phyloP scores from a whole-genome alignment of 2,797 vertebrate species.

The Enteromius thamalakanensis region DNA sequence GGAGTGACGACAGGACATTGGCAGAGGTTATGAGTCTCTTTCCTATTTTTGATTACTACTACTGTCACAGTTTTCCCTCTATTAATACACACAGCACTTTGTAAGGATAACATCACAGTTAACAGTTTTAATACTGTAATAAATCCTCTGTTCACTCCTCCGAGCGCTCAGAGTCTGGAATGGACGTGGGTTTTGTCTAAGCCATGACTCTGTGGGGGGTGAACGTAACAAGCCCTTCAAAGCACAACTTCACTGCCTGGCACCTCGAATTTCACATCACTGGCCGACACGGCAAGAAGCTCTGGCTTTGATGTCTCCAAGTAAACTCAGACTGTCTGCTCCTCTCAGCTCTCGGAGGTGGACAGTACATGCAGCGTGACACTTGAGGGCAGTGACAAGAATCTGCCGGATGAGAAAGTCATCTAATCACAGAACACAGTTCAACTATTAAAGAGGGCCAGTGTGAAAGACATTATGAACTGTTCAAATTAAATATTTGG shows the following conservation, averaged over 20 bases:
- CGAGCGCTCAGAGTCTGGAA: neutral
- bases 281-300: neutral
- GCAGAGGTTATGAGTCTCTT: neutral
- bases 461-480: neutral
- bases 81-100: neutral
- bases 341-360: neutral
- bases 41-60: neutral
- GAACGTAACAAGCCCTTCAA: constrained; percentile 52
- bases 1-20: neutral
- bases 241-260: constrained; percentile 36
- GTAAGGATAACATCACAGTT: neutral
- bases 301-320: constrained; percentile 40
- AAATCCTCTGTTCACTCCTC: constrained; percentile 2
- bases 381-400: neutral
- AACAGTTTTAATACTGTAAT: neutral
- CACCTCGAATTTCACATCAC: constrained; percentile 58
- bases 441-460: neutral
- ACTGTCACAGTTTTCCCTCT: neutral
- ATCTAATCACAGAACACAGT: neutral
- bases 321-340: constrained; percentile 8
- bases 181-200: neutral
- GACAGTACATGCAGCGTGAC: neutral
- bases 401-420: neutral
- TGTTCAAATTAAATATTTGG: neutral
- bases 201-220: constrained; percentile 51